These are phyloP conservation scores for Shargacucullia verbasci DNA, from an alignment of 2,888 invertebrate genomes.

Conservation along the genomic window DNA sequence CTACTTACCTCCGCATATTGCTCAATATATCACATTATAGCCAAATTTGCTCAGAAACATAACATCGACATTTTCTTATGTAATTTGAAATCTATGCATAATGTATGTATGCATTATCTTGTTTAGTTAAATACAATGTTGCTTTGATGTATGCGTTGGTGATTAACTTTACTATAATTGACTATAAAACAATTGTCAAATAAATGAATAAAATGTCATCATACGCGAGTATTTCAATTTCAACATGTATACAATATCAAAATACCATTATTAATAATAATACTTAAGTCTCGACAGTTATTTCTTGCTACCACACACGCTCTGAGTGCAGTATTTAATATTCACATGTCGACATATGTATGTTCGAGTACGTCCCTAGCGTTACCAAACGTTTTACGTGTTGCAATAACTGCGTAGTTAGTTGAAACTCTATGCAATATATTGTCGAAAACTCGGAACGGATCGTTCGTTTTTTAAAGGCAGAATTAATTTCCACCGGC, in stretches of 20 bases:
- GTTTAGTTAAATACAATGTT: no score
- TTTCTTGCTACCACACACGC: slow-evolving; percentile 33
- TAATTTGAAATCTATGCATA: no score
- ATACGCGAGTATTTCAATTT: not conserved
- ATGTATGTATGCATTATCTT: no score
- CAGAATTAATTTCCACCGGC: slow-evolving; percentile 79
- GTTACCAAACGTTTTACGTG: slow-evolving; percentile 56
- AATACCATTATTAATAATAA: slow-evolving; percentile 9
- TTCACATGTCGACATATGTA: slow-evolving; percentile 56
- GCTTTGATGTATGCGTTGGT: no score
- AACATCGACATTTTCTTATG: no score
- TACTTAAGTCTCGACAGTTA: slow-evolving; percentile 13
- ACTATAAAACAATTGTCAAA: no score
- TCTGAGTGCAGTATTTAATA: slow-evolving; percentile 63
- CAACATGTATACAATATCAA: slow-evolving; percentile 15
- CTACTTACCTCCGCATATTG: no score
- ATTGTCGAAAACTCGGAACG: slow-evolving; percentile 71
- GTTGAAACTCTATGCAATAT: slow-evolving; percentile 68
- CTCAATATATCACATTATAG: no score
- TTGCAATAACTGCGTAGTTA: slow-evolving; percentile 65
- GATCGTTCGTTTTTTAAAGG: slow-evolving; percentile 71
- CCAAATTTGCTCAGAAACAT: no score
- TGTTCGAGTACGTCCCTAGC: slow-evolving; percentile 18
- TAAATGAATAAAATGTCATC: no score
- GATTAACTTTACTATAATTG: no score